Conservation (phyloP, 2,113 vertebrate species). For the Brachyistius frenatus region DNA sequence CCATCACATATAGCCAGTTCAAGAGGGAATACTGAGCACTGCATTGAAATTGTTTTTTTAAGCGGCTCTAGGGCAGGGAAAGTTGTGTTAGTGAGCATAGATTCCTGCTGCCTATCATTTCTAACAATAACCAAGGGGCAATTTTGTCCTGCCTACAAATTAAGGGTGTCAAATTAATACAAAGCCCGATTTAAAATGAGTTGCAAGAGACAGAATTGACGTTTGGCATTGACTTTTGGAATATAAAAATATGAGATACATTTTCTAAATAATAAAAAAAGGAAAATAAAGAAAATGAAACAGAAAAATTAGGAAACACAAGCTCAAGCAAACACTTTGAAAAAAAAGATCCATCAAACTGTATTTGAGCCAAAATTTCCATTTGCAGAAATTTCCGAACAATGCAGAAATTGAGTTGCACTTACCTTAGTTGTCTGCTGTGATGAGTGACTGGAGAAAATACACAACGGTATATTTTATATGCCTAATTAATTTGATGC, state of each 20-base stretch:
- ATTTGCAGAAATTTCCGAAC: no score
- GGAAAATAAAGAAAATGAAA: not conserved
- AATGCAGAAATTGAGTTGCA: no score
- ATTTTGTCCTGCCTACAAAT: constrained; percentile 8
- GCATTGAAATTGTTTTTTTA: not conserved
- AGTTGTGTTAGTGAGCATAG: constrained; percentile 9
- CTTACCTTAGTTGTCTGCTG: no score
- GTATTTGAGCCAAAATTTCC: not conserved
- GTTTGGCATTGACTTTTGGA: not conserved
- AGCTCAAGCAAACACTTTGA: constrained; percentile 24
- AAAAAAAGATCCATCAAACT: not conserved
- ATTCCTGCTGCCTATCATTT: constrained; percentile 35
- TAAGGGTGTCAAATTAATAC: constrained; percentile 20
- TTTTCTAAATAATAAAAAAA: not conserved
- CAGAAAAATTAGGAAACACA: constrained; percentile 2
- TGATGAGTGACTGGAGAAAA: no score
- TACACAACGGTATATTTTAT: no score
- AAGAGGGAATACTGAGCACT: not conserved
- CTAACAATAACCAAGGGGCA: constrained; percentile 13
- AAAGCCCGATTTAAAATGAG: constrained; percentile 19
- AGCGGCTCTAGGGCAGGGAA: not conserved
- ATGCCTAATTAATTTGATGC: no score
- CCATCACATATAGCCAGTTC: constrained; percentile 44
- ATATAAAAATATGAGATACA: not conserved
- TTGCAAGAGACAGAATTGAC: not conserved